A percentile compares a stretch with the other conserved stretches of the same genome.
These are phyloP conservation scores for Zygothrica quintamaculata DNA, from an alignment of 2,888 invertebrate species.

Conservation along the genomic window DNA sequence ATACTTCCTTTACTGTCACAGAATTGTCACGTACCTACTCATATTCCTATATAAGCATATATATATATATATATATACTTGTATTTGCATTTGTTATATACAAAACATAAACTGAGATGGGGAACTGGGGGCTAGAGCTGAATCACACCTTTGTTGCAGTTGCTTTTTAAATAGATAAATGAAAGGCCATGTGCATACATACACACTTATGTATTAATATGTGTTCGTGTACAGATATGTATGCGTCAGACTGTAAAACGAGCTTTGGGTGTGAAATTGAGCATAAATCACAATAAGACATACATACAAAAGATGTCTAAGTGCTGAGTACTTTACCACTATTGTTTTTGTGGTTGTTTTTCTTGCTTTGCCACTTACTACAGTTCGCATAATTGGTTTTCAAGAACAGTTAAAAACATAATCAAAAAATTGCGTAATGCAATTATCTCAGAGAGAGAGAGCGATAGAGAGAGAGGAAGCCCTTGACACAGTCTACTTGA, in stretches of 20 bases:
- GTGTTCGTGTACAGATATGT: constrained; percentile 21
- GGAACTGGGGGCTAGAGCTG: constrained; percentile 24
- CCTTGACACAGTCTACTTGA: constrained; percentile 65
- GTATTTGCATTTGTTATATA: constrained; percentile 4
- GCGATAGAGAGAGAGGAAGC: constrained; percentile 22
- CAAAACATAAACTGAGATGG: constrained; percentile 27
- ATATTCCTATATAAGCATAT: neutral
- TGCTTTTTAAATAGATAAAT: constrained; percentile 61
- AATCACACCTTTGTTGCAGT: constrained; percentile 63
- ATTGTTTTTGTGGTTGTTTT: constrained; percentile 3
- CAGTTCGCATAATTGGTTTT: constrained; percentile 31
- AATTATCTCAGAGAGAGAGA: constrained; percentile 47
- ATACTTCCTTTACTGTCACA: constrained; percentile 18
- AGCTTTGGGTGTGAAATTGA: constrained; percentile 39
- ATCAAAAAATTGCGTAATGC: constrained; percentile 64
- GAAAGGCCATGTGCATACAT: constrained; percentile 32
- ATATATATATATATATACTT: neutral
- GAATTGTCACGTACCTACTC: constrained; percentile 36
- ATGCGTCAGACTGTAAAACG: constrained; percentile 47
- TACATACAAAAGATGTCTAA: constrained; percentile 5
- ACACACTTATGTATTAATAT: constrained; percentile 5
- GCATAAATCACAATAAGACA: constrained; percentile 48
- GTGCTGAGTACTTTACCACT: constrained; percentile 8
- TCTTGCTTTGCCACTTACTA: constrained; percentile 14
- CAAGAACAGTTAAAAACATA: constrained; percentile 37